phyloP scores from a whole-genome alignment of 2,888 invertebrate genomes.

The Meandrusa payeni region DNA sequence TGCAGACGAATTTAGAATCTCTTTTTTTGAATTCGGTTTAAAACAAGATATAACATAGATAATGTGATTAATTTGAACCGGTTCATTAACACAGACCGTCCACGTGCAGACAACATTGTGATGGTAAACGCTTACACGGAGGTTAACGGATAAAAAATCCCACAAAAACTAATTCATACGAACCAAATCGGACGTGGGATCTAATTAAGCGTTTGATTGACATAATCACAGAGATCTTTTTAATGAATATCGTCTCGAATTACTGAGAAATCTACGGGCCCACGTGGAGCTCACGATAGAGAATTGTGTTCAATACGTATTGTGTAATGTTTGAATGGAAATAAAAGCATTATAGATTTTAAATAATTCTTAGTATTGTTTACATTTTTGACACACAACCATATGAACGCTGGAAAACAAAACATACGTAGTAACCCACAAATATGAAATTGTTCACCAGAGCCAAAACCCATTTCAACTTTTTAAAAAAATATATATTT shows the following conservation, averaged over 20 bases:
- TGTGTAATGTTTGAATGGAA: neutral
- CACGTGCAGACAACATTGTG: constrained; percentile 1
- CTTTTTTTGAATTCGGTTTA: too few relatives aligned
- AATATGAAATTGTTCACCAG: too few relatives aligned
- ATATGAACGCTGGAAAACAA: too few relatives aligned
- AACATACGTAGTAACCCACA: too few relatives aligned
- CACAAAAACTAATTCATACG: constrained; percentile 10
- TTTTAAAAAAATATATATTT: too few relatives aligned
- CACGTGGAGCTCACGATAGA: neutral
- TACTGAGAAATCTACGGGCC: constrained; percentile 16
- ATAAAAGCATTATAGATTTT: neutral
- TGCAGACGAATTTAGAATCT: too few relatives aligned
- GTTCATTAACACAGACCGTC: neutral
- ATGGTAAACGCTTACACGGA: neutral
- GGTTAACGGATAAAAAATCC: neutral
- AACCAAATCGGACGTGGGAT: constrained; percentile 4
- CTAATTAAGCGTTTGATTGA: constrained; percentile 23
- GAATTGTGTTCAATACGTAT: constrained; percentile 1
- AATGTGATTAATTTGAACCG: too few relatives aligned
- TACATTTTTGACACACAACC: too few relatives aligned
- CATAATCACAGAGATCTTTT: constrained; percentile 20
- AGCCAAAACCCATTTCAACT: too few relatives aligned
- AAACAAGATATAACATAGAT: too few relatives aligned
- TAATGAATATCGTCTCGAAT: constrained; percentile 19
- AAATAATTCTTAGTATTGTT: too few relatives aligned